Evolutionary conservation across 2,797 vertebrate genomes (phyloP).

Genomic region (Trachurus trachurus): DNA sequence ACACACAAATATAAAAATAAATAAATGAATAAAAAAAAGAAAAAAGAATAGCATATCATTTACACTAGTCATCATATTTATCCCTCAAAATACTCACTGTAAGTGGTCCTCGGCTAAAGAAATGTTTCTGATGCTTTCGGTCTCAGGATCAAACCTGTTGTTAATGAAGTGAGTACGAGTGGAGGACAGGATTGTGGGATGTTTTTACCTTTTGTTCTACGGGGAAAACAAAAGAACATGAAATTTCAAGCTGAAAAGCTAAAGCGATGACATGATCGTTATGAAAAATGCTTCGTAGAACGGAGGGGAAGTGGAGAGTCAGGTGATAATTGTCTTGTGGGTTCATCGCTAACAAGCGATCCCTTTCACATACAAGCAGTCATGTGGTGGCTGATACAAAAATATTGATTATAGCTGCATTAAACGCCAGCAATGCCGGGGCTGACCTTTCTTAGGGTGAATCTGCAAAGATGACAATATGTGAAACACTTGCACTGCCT

Average conservation of each 20-base stretch:
- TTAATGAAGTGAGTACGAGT: neutral
- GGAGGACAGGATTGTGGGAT: neutral
- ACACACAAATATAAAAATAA: constrained; percentile 49
- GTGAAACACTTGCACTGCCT: constrained; percentile 35
- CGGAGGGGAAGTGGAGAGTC: neutral
- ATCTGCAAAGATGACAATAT: constrained; percentile 32
- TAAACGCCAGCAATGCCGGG: neutral
- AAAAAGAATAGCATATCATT: constrained; percentile 36
- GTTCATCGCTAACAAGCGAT: neutral
- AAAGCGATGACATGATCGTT: neutral
- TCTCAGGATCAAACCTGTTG: neutral
- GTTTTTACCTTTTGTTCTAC: neutral
- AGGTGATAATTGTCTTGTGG: neutral
- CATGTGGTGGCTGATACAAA: neutral
- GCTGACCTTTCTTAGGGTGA: constrained; percentile 25
- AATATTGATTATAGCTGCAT: neutral
- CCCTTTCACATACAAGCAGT: neutral
- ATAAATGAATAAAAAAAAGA: neutral
- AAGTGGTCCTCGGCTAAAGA: constrained; percentile 8
- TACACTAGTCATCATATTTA: constrained; percentile 27
- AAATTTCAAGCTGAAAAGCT: neutral
- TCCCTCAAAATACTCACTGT: constrained; percentile 15
- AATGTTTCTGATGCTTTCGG: neutral
- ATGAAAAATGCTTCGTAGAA: neutral
- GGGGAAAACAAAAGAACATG: neutral